These are phyloP conservation scores for Chloebia gouldiae DNA, from an alignment of 2,113 vertebrate species.

Conservation along the genomic window DNA sequence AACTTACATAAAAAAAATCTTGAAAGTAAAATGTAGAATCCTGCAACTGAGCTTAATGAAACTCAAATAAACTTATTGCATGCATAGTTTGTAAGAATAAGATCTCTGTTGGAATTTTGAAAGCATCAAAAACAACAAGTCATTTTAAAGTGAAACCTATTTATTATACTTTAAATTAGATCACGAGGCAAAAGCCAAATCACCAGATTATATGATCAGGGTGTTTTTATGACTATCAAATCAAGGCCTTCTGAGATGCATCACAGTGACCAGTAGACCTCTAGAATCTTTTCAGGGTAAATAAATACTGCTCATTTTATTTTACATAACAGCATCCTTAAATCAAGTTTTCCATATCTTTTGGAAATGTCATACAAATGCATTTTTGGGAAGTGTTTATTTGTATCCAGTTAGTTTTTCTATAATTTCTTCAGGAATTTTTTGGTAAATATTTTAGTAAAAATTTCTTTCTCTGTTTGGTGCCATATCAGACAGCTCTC, in stretches of 20 bases:
- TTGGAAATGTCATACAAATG: not conserved
- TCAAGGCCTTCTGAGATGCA: not conserved
- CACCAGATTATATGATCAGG: not conserved
- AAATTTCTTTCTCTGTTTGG: not conserved
- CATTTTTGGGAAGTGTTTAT: not conserved
- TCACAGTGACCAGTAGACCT: not conserved
- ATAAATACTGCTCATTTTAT: not conserved
- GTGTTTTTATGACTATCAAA: not conserved
- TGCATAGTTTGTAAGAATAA: not conserved
- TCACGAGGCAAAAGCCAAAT: not conserved
- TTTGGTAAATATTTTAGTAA: not conserved
- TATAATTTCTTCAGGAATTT: fast-evolving
- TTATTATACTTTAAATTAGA: not conserved
- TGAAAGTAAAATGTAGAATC: not conserved
- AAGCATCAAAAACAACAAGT: not conserved
- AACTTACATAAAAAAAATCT: not conserved
- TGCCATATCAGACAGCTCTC: not conserved
- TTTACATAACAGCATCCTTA: not conserved
- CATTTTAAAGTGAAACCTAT: not conserved
- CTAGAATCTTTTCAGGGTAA: not conserved
- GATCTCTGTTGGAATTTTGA: not conserved
- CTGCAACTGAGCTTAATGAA: not conserved
- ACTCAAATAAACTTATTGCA: not conserved
- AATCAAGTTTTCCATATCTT: not conserved
- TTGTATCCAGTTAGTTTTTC: not conserved